phyloP scores from a whole-genome alignment of 2,888 invertebrate species.

The Oligia latruncula region DNA sequence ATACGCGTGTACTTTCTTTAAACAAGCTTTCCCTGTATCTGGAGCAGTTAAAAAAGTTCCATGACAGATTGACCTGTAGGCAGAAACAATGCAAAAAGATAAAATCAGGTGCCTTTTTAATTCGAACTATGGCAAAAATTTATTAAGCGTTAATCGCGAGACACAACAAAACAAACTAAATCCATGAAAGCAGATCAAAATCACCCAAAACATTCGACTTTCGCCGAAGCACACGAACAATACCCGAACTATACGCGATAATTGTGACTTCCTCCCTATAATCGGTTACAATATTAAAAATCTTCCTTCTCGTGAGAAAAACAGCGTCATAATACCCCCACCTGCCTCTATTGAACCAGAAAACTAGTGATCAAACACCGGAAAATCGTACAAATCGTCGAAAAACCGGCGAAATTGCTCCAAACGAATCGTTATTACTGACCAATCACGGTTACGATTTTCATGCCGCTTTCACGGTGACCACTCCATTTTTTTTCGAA shows the following conservation, averaged over 20 bases:
- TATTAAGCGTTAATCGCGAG: constrained; percentile 5
- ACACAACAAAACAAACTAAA: constrained; percentile 22
- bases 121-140: constrained; percentile 12
- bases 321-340: constrained; percentile 76
- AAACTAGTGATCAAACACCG: constrained; percentile 87
- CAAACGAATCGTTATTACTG: constrained; percentile 81
- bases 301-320: constrained; percentile 87
- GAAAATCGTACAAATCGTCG: constrained; percentile 88
- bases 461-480: constrained; percentile 84
- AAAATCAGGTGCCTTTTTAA: not conserved
- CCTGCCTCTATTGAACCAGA: constrained; percentile 87
- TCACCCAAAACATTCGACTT: constrained; percentile 59
- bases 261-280: constrained; percentile 81
- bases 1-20: not conserved
- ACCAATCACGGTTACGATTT: constrained; percentile 81
- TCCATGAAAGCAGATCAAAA: constrained; percentile 19
- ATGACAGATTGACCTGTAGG: not conserved
- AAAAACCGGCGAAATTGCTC: constrained; percentile 87
- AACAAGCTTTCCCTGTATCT: not conserved
- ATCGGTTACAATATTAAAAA: constrained; percentile 75
- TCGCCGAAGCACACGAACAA: constrained; percentile 64
- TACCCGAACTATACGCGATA: constrained; percentile 72
- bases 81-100: not conserved
- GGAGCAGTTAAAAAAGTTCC: not conserved
- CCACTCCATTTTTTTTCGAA: constrained; percentile 77